These are phyloP conservation scores for Cygnus atratus DNA, from an alignment of 2,113 vertebrate species.

Conservation along the genomic window DNA sequence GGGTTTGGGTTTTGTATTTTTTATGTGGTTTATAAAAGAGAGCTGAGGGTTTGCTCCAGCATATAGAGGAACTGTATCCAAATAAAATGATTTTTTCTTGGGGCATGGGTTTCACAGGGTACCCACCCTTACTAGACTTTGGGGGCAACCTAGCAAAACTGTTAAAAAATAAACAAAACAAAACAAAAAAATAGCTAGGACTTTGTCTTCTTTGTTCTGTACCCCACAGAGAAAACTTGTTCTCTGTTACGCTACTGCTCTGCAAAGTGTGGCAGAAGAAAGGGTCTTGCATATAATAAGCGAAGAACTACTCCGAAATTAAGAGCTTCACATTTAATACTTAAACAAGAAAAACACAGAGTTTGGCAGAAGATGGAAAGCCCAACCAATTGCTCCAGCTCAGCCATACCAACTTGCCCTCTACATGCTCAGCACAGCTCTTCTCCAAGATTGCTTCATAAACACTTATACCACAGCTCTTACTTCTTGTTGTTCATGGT, in stretches of 20 bases:
- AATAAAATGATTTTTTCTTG: conserved; percentile 2
- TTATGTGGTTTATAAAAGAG: conserved; percentile 22
- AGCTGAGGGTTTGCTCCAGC: conserved; percentile 17
- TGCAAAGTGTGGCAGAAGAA: background rate
- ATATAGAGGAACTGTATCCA: background rate
- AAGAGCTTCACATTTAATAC: background rate
- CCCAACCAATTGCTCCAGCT: background rate
- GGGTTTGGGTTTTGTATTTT: background rate
- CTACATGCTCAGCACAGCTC: background rate
- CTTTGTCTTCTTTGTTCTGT: background rate
- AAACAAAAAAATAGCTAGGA: background rate
- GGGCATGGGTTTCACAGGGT: background rate
- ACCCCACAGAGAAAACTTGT: background rate
- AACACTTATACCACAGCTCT: background rate
- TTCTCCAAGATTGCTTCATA: background rate
- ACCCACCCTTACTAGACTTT: background rate
- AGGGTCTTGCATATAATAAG: background rate
- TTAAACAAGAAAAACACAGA: background rate
- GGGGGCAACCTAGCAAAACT: background rate
- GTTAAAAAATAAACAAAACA: background rate
- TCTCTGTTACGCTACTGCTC: background rate
- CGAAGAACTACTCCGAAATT: background rate
- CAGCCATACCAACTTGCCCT: background rate
- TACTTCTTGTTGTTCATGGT: background rate
- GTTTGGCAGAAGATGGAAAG: background rate